phyloP scores from a whole-genome alignment of 2,888 invertebrate genomes.

The Bugula neritina region DNA sequence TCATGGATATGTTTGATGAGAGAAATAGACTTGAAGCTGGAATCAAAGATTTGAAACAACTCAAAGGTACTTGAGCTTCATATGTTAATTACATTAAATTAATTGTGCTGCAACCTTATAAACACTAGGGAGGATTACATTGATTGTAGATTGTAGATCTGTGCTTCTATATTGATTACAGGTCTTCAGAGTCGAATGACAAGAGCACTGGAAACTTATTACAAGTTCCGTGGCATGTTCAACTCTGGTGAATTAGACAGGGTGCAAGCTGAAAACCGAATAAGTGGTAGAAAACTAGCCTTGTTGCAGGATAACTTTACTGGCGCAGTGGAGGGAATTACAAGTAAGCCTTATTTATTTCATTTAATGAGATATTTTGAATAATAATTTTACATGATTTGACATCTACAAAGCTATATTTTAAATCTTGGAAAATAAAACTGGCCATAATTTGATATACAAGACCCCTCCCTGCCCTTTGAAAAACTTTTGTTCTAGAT shows the following conservation, averaged over 20 bases:
- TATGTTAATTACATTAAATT: too few relatives aligned
- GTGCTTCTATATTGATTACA: too few relatives aligned
- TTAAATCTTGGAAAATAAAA: too few relatives aligned
- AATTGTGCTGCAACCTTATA: too few relatives aligned
- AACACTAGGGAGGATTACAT: too few relatives aligned
- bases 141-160: too few relatives aligned
- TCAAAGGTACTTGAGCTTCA: slow-evolving; percentile 30
- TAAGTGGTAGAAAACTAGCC: slow-evolving; percentile 38
- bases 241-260: slow-evolving; percentile 41
- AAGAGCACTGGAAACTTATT: slow-evolving; percentile 43
- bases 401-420: too few relatives aligned
- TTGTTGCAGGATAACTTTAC: slow-evolving; percentile 35
- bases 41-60: slow-evolving; percentile 47
- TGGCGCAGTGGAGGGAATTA: background rate
- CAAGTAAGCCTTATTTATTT: background rate
- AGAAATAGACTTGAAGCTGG: slow-evolving; percentile 43
- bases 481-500: too few relatives aligned
- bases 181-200: slow-evolving; percentile 46
- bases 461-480: too few relatives aligned
- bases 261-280: slow-evolving; percentile 38
- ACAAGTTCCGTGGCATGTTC: slow-evolving; percentile 45
- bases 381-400: too few relatives aligned
- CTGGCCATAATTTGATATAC: too few relatives aligned
- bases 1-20: slow-evolving; percentile 43
- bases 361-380: background rate